Conservation (phyloP, 1,140 invertebrate species). For the Tachypleus tridentatus region DNA sequence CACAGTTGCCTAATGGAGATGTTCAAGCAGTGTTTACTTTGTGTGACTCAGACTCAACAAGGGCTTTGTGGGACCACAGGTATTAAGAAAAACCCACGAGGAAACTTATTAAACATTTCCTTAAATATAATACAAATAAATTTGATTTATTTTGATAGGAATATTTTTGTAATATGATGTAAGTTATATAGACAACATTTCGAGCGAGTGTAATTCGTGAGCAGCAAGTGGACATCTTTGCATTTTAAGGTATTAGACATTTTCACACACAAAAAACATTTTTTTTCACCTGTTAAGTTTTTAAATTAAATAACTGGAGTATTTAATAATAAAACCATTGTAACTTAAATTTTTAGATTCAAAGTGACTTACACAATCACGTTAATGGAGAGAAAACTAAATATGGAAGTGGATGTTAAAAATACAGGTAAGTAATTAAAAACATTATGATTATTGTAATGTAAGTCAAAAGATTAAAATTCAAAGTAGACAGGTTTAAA, state of each 20-base stretch:
- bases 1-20: constrained; percentile 36
- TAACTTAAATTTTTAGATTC: not conserved
- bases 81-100: constrained; percentile 30
- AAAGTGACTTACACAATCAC: not conserved
- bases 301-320: too few species aligned
- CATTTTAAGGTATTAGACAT: too few species aligned
- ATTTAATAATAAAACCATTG: too few species aligned
- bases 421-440: not conserved
- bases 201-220: too few species aligned
- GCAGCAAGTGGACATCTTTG: too few species aligned
- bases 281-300: too few species aligned
- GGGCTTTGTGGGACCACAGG: constrained; percentile 88
- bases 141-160: not conserved
- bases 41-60: constrained; percentile 81
- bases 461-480: too few species aligned
- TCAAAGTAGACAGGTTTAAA: too few species aligned
- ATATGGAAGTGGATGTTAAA: not conserved
- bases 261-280: too few species aligned
- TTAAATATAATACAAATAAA: constrained; percentile 23
- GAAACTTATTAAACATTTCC: too few species aligned
- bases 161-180: not conserved
- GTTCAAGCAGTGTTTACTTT: constrained; percentile 81
- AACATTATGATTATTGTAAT: too few species aligned
- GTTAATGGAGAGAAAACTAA: not conserved
- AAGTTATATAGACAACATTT: not conserved